Evolutionary conservation across 2,797 vertebrate genomes (phyloP).

Genomic region (Chelmon rostratus): DNA sequence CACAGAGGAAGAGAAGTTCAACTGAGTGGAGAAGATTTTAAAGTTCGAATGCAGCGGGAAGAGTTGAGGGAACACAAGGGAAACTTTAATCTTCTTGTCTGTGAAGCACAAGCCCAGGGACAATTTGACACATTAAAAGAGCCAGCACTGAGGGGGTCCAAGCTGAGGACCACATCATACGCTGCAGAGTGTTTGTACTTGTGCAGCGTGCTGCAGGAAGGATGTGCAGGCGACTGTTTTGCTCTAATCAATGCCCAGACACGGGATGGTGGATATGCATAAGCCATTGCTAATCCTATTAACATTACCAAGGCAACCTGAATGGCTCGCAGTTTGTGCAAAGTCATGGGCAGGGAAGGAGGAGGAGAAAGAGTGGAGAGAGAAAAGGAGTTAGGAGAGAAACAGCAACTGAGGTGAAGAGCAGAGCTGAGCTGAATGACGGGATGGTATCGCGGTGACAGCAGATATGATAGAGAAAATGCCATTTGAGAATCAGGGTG

Average conservation of each 20-base stretch:
- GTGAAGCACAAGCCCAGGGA: conserved; percentile 75
- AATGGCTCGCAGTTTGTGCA: conserved; percentile 79
- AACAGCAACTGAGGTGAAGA: conserved; percentile 36
- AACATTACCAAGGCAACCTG: conserved; percentile 86
- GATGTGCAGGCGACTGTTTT: conserved; percentile 76
- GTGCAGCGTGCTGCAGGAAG: conserved; percentile 70
- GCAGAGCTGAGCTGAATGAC: conserved; percentile 59
- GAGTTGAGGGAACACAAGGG: conserved; percentile 60
- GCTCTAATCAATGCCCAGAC: conserved; percentile 85
- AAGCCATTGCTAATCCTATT: conserved; percentile 87
- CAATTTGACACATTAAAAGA: conserved; percentile 74
- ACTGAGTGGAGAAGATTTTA: conserved; percentile 56
- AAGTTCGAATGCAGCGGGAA: conserved; percentile 51
- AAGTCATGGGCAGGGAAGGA: conserved; percentile 75
- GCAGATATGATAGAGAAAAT: conserved; percentile 79
- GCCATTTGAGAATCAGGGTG: conserved; percentile 73
- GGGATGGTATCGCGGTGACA: conserved; percentile 71
- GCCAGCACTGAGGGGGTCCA: conserved; percentile 58
- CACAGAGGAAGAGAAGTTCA: conserved; percentile 45
- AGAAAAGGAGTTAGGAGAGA: conserved; percentile 40
- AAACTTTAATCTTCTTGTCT: conserved; percentile 79
- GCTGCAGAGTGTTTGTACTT: conserved; percentile 66
- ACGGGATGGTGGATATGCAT: conserved; percentile 83
- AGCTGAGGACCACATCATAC: conserved; percentile 69
- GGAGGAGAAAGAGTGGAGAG: conserved; percentile 35